Conservation (phyloP, 2,888 invertebrate species). For the Geotrupes spiniger region DNA sequence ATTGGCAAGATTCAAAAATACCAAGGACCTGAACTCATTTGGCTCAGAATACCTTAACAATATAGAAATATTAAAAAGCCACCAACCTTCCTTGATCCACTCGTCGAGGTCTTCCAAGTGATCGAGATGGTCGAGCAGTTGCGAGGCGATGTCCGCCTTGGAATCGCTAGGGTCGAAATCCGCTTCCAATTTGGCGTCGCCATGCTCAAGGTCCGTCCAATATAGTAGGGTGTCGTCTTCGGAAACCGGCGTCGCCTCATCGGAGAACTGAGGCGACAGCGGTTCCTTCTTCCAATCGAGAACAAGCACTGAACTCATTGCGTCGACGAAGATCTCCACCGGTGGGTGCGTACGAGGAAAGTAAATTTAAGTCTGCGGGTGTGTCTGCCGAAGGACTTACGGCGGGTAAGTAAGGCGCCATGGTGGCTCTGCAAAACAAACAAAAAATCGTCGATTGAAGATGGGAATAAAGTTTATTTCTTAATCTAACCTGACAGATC, state of each 20-base stretch:
- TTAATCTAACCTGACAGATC: no score
- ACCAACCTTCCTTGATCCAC: slow-evolving; percentile 65
- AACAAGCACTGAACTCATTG: slow-evolving; percentile 40
- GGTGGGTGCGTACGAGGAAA: slow-evolving; percentile 35
- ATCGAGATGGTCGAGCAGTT: slow-evolving; percentile 61
- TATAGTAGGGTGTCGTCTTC: slow-evolving; percentile 41
- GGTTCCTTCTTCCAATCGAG: slow-evolving; percentile 56
- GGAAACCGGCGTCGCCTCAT: slow-evolving; percentile 39
- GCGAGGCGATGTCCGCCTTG: slow-evolving; percentile 59
- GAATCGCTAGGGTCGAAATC: slow-evolving; percentile 40
- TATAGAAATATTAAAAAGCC: not conserved
- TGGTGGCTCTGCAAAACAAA: slow-evolving; percentile 70
- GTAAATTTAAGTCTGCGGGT: slow-evolving; percentile 38
- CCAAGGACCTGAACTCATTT: no score
- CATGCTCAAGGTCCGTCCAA: slow-evolving; percentile 39
- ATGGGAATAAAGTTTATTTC: no score
- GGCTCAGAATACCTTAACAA: no score
- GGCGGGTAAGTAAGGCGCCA: slow-evolving; percentile 71
- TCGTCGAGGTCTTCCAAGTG: slow-evolving; percentile 56
- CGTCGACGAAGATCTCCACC: slow-evolving; percentile 15
- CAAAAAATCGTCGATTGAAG: no score
- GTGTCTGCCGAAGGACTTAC: slow-evolving; percentile 60
- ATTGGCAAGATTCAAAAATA: no score
- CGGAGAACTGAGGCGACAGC: slow-evolving; percentile 51
- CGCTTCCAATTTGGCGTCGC: slow-evolving; percentile 42